Evolutionary conservation across 1,140 invertebrate species (phyloP), one percentile per base, ranked within the genome.

Genomic region (Epicauta chinensis): DNA sequence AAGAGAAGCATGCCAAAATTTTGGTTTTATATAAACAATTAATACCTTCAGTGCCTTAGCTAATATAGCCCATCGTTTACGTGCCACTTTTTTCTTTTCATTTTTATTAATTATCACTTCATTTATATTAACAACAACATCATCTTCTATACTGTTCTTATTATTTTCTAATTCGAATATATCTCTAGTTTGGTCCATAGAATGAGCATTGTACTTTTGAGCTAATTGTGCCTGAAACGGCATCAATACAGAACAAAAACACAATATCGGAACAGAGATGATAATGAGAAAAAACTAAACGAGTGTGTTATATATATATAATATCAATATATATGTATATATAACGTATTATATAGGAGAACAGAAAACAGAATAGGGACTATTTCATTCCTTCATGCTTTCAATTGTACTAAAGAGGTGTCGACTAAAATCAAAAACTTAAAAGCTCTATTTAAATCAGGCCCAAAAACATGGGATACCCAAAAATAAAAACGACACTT

Each of bases 21-120:
- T n/a, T n/a, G n/a, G 11, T 52, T 52, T 7, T 12, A 37, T 12
- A 30, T 12, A 42, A n/a, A 11, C 3, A 4, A n/a, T 3, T 34
- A 36, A 50, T 63, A 71, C 69, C 67, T 70, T 68, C 36, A 87
- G 63, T 32, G 83, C 83, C 43, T 80, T 78, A 11, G 83, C 83
- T 46, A 87, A 70, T 11, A 87, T 76, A 16, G 75, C 77, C 84
- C 84, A 87, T 60, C 84, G 76, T 56, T 79, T 77, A 44, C 81
- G 74, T 3, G 84, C 84, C 53, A 69, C 63, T 58, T 65, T 64
- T 66, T 67, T 66, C 60, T 59, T 67, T 55, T 64, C 65, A 63
- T 60, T 61, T 49, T 56, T 59, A 46, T 53, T 52, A 36, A 60
- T 46, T 38, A 63, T 44, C 46, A 63, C 56, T 55, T 65, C 59